phyloP scores from a whole-genome alignment of 2,888 invertebrate species.

The Cryptocephalus primarius region DNA sequence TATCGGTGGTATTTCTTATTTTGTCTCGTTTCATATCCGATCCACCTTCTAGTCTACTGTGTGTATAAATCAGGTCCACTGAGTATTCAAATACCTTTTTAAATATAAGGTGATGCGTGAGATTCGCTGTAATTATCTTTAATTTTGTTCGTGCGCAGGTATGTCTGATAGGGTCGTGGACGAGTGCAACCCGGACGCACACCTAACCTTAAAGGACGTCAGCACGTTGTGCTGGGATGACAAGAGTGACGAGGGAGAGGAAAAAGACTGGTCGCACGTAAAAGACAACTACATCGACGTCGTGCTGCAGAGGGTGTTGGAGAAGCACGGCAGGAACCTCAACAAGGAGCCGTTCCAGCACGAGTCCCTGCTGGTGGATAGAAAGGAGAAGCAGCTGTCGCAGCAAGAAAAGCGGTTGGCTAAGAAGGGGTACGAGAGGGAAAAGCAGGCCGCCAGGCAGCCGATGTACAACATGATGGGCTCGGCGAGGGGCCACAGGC shows the following conservation, averaged over 20 bases:
- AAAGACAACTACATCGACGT: constrained; percentile 71
- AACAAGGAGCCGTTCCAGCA: constrained; percentile 90
- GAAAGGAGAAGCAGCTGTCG: constrained; percentile 89
- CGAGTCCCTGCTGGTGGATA: constrained; percentile 86
- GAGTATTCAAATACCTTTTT: too few species aligned
- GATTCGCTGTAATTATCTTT: too few species aligned
- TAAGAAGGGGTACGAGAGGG: constrained; percentile 81
- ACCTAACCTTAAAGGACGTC: constrained; percentile 78
- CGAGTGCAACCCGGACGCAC: constrained; percentile 94
- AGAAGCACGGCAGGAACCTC: constrained; percentile 49
- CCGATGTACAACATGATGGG: constrained; percentile 27
- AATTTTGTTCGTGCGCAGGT: constrained; percentile 17
- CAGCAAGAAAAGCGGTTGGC: constrained; percentile 89
- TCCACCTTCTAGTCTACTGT: too few species aligned
- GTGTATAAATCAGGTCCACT: too few species aligned
- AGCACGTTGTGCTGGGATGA: constrained; percentile 85
- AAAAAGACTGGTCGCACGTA: constrained; percentile 59
- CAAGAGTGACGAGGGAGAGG: constrained; percentile 74
- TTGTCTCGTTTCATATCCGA: too few species aligned
- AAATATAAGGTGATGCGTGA: too few species aligned
- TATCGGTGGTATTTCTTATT: too few species aligned
- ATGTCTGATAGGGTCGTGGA: constrained; percentile 98
- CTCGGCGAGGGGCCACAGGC: constrained; percentile 29
- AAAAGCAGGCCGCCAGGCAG: constrained; percentile 64
- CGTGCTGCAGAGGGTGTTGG: constrained; percentile 65